phyloP scores from a whole-genome alignment of 1,140 invertebrate species.

The Euura saliciscinereae region DNA sequence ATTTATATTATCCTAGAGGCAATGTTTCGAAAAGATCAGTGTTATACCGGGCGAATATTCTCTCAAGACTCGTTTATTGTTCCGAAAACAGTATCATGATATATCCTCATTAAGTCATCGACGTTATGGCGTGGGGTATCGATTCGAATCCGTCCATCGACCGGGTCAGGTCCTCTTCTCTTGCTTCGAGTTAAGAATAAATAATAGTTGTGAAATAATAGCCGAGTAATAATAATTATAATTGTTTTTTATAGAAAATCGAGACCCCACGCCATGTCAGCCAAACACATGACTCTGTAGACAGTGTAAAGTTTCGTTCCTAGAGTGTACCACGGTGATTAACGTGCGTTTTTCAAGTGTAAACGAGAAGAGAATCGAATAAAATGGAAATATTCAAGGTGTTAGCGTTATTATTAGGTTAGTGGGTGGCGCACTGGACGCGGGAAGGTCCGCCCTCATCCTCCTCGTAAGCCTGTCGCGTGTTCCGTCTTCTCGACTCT shows the following conservation, averaged over 20 bases:
- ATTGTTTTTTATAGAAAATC: too few relatives aligned
- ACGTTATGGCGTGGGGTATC: background rate
- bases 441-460: slow-evolving; percentile 75
- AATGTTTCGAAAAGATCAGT: too few relatives aligned
- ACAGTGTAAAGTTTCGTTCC: too few relatives aligned
- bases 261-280: too few relatives aligned
- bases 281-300: too few relatives aligned
- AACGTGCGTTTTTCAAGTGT: background rate
- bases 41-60: too few relatives aligned
- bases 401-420: slow-evolving; percentile 47
- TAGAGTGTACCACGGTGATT: background rate
- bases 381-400: background rate
- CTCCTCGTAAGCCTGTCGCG: slow-evolving; percentile 73
- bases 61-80: too few relatives aligned
- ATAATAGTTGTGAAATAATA: background rate
- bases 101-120: background rate
- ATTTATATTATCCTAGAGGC: too few relatives aligned
- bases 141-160: background rate
- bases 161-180: too few relatives aligned
- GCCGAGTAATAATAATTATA: background rate
- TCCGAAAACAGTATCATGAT: too few relatives aligned
- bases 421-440: slow-evolving; percentile 91
- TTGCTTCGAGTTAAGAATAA: background rate
- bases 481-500: slow-evolving; percentile 66
- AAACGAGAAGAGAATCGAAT: background rate